Conservation (phyloP, 2,113 vertebrate genomes). For the Thamnophis sirtalis region DNA sequence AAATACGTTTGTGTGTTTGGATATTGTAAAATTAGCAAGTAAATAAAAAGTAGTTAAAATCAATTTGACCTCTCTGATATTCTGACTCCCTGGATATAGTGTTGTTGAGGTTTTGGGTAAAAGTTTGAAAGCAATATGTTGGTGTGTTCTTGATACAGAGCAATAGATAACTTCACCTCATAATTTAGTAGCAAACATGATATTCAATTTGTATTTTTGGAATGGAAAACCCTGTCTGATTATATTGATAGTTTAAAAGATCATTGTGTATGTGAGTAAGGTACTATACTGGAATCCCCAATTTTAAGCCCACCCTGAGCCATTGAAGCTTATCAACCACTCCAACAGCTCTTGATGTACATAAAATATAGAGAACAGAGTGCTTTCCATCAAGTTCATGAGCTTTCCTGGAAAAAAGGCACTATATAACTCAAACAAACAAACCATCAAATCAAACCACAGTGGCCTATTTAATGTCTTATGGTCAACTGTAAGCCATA, state of each 20-base stretch:
- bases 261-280: not conserved
- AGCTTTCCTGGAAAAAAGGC: too few relatives aligned
- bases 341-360: too few relatives aligned
- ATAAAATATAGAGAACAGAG: too few relatives aligned
- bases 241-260: not conserved
- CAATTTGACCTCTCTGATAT: not conserved
- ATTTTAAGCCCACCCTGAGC: not conserved
- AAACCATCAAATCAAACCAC: too few relatives aligned
- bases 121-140: not conserved
- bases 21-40: not conserved
- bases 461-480: too few relatives aligned
- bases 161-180: not conserved
- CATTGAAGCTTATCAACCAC: not conserved
- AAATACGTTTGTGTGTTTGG: not conserved
- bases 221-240: not conserved
- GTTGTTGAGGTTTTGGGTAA: not conserved
- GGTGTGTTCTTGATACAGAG: not conserved
- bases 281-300: not conserved
- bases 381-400: too few relatives aligned
- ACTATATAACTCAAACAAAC: too few relatives aligned
- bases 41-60: not conserved
- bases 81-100: not conserved
- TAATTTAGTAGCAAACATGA: not conserved
- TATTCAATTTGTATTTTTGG: not conserved
- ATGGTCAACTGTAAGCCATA: too few relatives aligned